Percentiles rank a stretch among this genome's conserved stretches.
Evolutionary conservation across 2,888 invertebrate species (phyloP).

Genomic region (Junonia oenone): DNA sequence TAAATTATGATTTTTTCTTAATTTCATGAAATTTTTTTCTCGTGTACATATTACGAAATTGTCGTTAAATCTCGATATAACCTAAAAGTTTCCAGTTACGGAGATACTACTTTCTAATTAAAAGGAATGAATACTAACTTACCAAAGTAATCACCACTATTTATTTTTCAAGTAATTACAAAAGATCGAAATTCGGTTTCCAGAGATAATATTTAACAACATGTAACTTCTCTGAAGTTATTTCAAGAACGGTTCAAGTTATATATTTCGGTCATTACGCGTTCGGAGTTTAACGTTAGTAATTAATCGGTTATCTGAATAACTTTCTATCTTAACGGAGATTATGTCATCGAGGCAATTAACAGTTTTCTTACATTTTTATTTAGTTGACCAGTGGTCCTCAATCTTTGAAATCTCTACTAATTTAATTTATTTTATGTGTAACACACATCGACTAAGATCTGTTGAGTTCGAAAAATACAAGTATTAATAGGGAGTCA

Average conservation of each 20-base stretch:
- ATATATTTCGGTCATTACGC: background rate
- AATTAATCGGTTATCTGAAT: background rate
- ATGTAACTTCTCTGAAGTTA: background rate
- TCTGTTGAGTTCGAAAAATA: too few relatives aligned
- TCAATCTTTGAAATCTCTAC: too few relatives aligned
- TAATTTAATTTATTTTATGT: too few relatives aligned
- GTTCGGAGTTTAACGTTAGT: background rate
- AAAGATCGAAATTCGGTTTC: background rate
- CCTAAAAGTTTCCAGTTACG: too few relatives aligned
- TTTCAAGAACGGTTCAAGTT: background rate
- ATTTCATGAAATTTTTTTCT: too few relatives aligned
- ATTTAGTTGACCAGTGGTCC: background rate
- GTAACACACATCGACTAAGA: too few relatives aligned
- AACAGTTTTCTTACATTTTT: background rate
- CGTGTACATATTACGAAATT: too few relatives aligned
- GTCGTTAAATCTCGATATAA: too few relatives aligned
- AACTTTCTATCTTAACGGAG: constrained; percentile 49
- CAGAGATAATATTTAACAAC: background rate
- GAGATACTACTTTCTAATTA: too few relatives aligned
- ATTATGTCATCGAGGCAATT: constrained; percentile 10
- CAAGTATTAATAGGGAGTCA: too few relatives aligned
- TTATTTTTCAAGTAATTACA: background rate
- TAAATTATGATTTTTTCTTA: too few relatives aligned
- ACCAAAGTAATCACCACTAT: background rate
- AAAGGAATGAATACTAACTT: background rate